Conservation (phyloP, 2,113 vertebrate species). For the Taxidea taxus region DNA sequence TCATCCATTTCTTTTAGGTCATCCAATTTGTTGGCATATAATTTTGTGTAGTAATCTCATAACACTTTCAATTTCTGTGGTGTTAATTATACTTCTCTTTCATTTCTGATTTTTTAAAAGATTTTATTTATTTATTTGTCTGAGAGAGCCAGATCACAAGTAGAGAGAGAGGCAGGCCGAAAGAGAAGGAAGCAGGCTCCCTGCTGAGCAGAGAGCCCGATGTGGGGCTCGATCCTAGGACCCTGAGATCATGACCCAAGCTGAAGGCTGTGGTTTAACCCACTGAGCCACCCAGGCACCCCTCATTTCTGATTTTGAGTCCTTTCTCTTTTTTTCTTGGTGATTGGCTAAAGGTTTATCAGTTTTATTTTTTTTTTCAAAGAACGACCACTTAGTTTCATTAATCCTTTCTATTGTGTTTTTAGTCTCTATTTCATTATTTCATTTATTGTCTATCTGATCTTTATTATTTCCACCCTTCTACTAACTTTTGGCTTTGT, state of each 20-base stretch:
- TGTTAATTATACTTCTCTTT: neutral
- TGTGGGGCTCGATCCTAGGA: too few species aligned
- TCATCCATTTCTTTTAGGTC: neutral
- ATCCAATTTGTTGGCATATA: neutral
- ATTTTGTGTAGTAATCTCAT: neutral
- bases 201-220: too few species aligned
- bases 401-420: neutral
- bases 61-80: neutral
- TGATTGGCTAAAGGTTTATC: neutral
- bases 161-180: too few species aligned
- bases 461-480: neutral
- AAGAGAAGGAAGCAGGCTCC: too few species aligned
- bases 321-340: neutral
- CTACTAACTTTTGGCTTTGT: neutral
- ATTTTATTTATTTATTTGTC: too few species aligned
- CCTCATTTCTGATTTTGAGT: too few species aligned
- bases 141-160: too few species aligned
- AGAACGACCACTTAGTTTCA: neutral
- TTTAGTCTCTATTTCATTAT: neutral
- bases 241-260: too few species aligned
- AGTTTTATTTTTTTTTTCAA: neutral
- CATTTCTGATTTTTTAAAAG: neutral
- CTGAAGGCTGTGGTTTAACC: too few species aligned
- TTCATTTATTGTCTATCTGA: neutral
- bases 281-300: too few species aligned